Conservation (phyloP, 2,113 vertebrate genomes). For the Cebidichthys violaceus region DNA sequence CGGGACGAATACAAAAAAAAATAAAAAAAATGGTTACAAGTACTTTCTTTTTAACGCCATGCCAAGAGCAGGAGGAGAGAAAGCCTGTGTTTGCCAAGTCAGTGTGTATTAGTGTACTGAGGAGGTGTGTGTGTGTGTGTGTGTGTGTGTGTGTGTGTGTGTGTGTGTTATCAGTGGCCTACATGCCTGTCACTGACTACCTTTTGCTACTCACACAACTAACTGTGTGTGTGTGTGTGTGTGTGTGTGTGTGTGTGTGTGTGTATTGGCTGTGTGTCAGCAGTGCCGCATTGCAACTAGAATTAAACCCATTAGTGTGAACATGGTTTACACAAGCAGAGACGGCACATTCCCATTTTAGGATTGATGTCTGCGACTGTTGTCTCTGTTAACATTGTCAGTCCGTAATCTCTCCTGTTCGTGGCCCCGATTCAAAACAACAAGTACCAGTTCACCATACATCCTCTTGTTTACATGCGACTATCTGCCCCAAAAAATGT, state of each 20-base stretch:
- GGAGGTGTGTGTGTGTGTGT: conserved; percentile 31
- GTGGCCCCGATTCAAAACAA: neutral
- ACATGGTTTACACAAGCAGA: conserved; percentile 35
- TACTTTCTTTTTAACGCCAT: conserved; percentile 4
- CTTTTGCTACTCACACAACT: conserved; percentile 23
- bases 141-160: conserved; percentile 57
- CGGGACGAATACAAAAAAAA: neutral
- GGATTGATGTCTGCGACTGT: conserved; percentile 23
- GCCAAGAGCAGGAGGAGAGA: conserved; percentile 42
- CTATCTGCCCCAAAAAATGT: conserved; percentile 26
- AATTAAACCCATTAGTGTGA: conserved; percentile 41
- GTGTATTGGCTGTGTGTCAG: conserved; percentile 46
- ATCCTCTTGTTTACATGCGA: conserved; percentile 40
- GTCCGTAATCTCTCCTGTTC: conserved; percentile 27
- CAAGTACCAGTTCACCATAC: conserved; percentile 32
- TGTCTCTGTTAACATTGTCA: conserved; percentile 35
- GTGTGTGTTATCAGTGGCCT: conserved; percentile 51
- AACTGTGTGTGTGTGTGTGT: conserved; percentile 22
- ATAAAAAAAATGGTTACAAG: conserved; percentile 16
- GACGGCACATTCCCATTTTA: neutral
- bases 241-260: conserved; percentile 25
- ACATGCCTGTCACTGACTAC: conserved; percentile 51
- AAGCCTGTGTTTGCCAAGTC: conserved; percentile 48
- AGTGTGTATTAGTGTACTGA: conserved; percentile 52
- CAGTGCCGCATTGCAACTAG: conserved; percentile 21